phyloP scores from a whole-genome alignment of 2,113 vertebrate genomes.

The Psittacula cyanocephala region DNA sequence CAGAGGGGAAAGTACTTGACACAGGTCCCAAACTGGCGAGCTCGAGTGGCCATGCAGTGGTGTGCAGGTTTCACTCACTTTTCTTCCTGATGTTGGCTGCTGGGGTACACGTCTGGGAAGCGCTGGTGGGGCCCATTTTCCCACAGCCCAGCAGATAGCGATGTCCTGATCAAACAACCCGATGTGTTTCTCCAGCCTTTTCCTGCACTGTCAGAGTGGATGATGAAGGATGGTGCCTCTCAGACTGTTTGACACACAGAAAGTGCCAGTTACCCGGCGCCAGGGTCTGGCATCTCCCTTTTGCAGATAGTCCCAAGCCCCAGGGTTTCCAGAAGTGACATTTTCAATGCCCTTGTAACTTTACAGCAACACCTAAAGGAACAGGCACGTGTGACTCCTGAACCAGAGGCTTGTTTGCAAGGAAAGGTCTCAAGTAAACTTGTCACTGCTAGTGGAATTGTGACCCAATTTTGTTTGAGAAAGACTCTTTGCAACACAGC shows the following conservation, averaged over 20 bases:
- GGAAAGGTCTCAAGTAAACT: not conserved
- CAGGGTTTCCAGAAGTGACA: not conserved
- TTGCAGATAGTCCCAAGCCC: not conserved
- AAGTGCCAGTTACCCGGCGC: not conserved
- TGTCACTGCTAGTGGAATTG: not conserved
- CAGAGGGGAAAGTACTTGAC: not conserved
- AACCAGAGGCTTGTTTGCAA: not conserved
- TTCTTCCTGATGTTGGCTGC: not conserved
- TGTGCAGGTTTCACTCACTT: not conserved
- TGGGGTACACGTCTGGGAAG: not conserved
- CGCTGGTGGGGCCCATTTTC: fast-evolving
- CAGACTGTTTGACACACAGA: fast-evolving
- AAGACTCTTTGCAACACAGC: not conserved
- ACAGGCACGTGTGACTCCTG: not conserved
- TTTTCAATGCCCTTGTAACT: not conserved
- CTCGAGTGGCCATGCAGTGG: fast-evolving
- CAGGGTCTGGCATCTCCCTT: not conserved
- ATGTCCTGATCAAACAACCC: not conserved
- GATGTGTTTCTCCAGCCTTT: not conserved
- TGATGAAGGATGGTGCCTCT: not conserved
- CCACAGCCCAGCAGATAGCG: not conserved
- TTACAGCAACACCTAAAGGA: not conserved
- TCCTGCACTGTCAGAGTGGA: not conserved
- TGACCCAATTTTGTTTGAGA: not conserved
- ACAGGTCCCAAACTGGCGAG: not conserved